phyloP scores from a whole-genome alignment of 2,113 vertebrate genomes.

The Atrichornis clamosus region DNA sequence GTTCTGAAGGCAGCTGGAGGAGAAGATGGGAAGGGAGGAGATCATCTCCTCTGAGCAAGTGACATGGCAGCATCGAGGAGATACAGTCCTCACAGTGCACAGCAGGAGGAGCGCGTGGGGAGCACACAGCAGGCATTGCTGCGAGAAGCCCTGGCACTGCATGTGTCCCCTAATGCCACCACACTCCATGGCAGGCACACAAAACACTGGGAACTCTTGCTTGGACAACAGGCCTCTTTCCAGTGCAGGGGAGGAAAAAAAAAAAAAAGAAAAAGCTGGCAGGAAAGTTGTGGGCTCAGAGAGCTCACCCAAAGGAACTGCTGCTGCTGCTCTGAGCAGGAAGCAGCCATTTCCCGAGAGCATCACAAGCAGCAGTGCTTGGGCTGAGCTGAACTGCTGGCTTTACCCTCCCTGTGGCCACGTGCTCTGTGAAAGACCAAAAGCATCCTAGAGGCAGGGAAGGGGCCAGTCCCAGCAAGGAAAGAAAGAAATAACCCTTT shows the following conservation, averaged over 20 bases:
- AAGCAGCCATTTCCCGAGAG: neutral
- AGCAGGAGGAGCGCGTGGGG: neutral
- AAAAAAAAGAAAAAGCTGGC: neutral
- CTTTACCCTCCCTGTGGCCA: neutral
- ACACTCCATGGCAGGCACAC: neutral
- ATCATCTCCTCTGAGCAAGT: neutral
- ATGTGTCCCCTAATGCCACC: neutral
- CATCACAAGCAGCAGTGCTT: neutral
- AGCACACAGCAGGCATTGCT: neutral
- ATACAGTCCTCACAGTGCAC: accelerated
- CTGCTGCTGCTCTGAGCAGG: neutral
- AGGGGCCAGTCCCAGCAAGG: neutral
- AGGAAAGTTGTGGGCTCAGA: neutral
- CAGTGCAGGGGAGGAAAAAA: neutral
- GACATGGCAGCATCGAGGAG: accelerated
- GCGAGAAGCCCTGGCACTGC: neutral
- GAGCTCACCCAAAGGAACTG: neutral
- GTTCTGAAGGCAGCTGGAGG: neutral
- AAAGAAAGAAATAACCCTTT: neutral
- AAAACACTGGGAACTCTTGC: neutral
- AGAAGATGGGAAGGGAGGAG: neutral
- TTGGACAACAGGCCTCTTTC: neutral
- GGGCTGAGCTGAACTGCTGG: neutral
- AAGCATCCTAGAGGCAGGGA: neutral
- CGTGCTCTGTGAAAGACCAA: neutral